Base-by-base conservation (phyloP, 2,888 invertebrate genomes). In the Scelioninae gen. 1 region DNA sequence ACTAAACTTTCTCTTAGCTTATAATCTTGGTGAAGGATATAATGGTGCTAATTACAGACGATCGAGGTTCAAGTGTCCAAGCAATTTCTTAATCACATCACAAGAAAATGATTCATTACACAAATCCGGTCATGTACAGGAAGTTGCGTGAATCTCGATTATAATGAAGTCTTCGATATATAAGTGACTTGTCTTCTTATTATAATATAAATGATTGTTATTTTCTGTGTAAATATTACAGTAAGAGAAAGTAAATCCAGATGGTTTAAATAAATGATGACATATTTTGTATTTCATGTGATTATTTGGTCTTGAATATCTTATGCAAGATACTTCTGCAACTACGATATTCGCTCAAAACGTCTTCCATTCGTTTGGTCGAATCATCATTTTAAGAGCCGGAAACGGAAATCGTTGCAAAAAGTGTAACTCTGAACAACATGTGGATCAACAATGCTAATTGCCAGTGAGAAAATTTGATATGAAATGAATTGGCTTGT, bases 201-300 rank as follows among this genome's bases (percentile, higher is more conserved):
- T 77, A 32, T 53, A 69, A 69, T 63, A 53, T 51, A 60, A 71
- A 65, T 62, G 49, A 60, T 66, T 58, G 31, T 69, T 34, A 31
- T 58, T 53, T 53, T 63, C 40, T 29, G 58, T 55, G 71, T 82
- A 76, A 84, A 84, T 82, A 60, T 65, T 74, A 38, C 34, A 56
- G 55, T 34, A 68, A 86, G 85, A 84, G 87, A 88, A 88, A 88
- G 87, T 86, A 71, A 87, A 87, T 82, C 83, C 83, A 86, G 76
- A 82, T 82, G 84, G 76, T 77, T 69, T 72, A 58, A 65, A 80
- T 82, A 75, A 84, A 85, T 74, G 83, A 80, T 66, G 74, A 74
- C 40, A 68, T 60, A 82, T 63, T 71, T 49, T 43, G 72, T 69
- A 40, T 38, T 68, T 69, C 16, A 16, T 10, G 38, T 58, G 60